A percentile compares a stretch with the other conserved stretches of the same genome.
Evolutionary conservation across 2,797 vertebrate species (phyloP).

Genomic region (Toxotes lorentzi): DNA sequence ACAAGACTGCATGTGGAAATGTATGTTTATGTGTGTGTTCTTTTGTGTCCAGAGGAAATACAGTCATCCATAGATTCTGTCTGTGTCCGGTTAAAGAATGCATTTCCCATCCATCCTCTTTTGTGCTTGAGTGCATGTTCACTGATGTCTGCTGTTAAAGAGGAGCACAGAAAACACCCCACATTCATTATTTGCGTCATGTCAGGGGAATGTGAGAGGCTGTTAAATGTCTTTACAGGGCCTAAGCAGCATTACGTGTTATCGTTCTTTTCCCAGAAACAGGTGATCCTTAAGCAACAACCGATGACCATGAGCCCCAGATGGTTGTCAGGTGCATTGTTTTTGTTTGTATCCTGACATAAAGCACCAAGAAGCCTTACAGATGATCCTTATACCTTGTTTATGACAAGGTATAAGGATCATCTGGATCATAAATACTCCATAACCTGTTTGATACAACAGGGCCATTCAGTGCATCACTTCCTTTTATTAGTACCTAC

Average conservation of each 20-base stretch:
- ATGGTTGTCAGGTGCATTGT: background rate
- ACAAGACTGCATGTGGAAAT: background rate
- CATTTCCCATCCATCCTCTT: background rate
- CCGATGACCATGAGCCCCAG: background rate
- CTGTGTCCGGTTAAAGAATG: background rate
- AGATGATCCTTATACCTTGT: conserved; percentile 14
- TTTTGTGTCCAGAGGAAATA: background rate
- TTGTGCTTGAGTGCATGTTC: conserved; percentile 12
- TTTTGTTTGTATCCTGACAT: conserved; percentile 16
- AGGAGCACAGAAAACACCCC: conserved; percentile 43
- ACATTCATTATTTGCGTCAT: conserved; percentile 32
- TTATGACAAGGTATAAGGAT: no score
- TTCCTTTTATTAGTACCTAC: conserved; percentile 9
- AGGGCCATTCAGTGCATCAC: background rate
- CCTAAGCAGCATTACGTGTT: conserved; percentile 21
- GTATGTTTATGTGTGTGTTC: background rate
- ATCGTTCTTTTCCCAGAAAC: background rate
- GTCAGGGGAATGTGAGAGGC: conserved; percentile 35
- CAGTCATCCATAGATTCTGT: background rate
- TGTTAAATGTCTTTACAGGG: conserved; percentile 39
- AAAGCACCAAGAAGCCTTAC: background rate
- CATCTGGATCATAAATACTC: conserved; percentile 17
- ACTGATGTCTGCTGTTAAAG: conserved; percentile 8
- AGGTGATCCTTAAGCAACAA: conserved; percentile 34
- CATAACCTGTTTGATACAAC: conserved; percentile 20